Evolutionary conservation across 2,797 vertebrate species (phyloP).

Genomic region (Bradypodion pumilum): DNA sequence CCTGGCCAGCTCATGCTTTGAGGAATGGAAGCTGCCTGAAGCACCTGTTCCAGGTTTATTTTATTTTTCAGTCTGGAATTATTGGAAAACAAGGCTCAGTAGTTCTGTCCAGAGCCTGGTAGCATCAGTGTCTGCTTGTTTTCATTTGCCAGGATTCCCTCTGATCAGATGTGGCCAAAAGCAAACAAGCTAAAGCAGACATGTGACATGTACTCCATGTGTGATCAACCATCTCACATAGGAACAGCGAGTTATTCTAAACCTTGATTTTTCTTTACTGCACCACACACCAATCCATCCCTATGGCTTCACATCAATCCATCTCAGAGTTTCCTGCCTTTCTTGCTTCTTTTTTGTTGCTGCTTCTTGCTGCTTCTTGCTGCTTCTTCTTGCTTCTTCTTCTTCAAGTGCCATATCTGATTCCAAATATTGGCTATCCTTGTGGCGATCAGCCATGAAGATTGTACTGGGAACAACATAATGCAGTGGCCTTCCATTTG

Average conservation of each 20-base stretch:
- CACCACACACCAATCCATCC: background rate
- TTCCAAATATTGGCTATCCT: too few relatives aligned
- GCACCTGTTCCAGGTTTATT: background rate
- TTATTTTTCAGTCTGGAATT: background rate
- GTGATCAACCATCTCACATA: background rate
- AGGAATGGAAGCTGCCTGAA: background rate
- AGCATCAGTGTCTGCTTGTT: background rate
- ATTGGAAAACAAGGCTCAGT: background rate
- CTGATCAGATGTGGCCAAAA: background rate
- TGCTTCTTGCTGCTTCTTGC: too few relatives aligned
- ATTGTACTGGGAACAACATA: too few relatives aligned
- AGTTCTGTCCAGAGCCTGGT: background rate
- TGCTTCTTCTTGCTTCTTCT: too few relatives aligned
- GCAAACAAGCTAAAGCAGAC: background rate
- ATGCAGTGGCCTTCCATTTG: too few relatives aligned
- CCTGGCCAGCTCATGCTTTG: background rate
- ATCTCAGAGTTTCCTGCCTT: background rate
- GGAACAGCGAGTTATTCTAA: background rate
- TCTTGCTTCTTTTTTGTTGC: too few relatives aligned
- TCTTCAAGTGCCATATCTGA: too few relatives aligned
- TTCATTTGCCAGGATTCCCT: background rate
- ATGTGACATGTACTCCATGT: background rate
- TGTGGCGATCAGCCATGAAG: too few relatives aligned
- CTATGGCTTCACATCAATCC: background rate
- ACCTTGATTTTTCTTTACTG: too few relatives aligned